phyloP scores from a whole-genome alignment of 2,888 invertebrate genomes.

The Philereme vetulata region DNA sequence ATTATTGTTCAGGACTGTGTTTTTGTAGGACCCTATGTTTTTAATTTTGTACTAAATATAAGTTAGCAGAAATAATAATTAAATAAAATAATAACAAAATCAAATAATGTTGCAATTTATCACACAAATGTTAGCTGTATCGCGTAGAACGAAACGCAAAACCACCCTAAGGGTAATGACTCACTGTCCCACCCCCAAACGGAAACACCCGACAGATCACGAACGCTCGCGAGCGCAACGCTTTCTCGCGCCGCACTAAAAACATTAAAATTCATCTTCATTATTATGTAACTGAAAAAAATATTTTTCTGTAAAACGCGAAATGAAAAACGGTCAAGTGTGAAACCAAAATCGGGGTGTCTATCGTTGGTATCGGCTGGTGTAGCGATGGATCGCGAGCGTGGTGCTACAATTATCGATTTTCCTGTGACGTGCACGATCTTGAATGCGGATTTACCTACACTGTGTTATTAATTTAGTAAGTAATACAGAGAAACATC shows the following conservation, averaged over 20 bases:
- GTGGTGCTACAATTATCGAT: conserved; percentile 63
- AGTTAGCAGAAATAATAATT: neutral
- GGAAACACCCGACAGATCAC: conserved; percentile 56
- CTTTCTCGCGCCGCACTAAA: conserved; percentile 60
- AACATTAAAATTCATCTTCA: conserved; percentile 63
- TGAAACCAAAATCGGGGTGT: conserved; percentile 32
- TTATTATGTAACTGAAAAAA: conserved; percentile 68
- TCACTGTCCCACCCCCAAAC: conserved; percentile 63
- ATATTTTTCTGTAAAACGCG: conserved; percentile 47
- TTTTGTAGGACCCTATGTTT: no score
- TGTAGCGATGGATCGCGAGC: conserved; percentile 46
- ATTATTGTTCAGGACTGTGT: no score
- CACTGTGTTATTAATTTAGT: conserved; percentile 63
- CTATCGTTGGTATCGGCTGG: conserved; percentile 32
- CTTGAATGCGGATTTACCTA: conserved; percentile 61
- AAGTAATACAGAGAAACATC: conserved; percentile 39
- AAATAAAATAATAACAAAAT: neutral
- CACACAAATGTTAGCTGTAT: neutral
- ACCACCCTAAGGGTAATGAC: conserved; percentile 73
- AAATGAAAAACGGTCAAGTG: conserved; percentile 37
- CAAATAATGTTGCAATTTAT: neutral
- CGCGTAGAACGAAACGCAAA: conserved; percentile 67
- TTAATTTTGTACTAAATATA: no score
- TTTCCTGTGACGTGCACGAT: conserved; percentile 69
- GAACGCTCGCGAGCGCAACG: conserved; percentile 56